Conservation (phyloP, 2,113 vertebrate genomes). For the Etheostoma cragini region DNA sequence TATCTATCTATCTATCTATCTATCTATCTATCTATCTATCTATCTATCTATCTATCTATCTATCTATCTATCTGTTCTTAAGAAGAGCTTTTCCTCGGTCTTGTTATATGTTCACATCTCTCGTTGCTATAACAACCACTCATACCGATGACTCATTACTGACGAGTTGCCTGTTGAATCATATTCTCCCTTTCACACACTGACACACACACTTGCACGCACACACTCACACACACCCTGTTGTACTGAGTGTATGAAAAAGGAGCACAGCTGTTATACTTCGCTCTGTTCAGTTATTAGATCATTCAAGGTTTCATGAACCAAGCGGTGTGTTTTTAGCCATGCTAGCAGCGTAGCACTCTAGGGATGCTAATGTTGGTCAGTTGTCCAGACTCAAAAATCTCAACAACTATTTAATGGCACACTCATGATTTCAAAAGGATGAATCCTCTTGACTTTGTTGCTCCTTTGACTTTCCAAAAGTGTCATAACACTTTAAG, state of each 20-base stretch:
- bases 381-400: not conserved
- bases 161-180: constrained; percentile 54
- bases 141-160: constrained; percentile 73
- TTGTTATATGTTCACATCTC: constrained; percentile 28
- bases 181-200: constrained; percentile 44
- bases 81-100: not conserved
- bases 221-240: constrained; percentile 26
- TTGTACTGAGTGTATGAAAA: constrained; percentile 34
- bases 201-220: constrained; percentile 11
- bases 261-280: constrained; percentile 50
- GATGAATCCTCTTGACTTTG: not conserved
- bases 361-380: too few relatives aligned
- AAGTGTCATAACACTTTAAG: too few relatives aligned
- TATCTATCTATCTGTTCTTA: not conserved
- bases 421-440: not conserved
- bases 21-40: not conserved
- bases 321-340: not conserved
- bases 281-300: constrained; percentile 14
- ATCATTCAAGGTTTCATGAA: constrained; percentile 3
- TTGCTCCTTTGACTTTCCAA: too few relatives aligned
- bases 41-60: not conserved
- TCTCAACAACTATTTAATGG: not conserved
- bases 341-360: not conserved
- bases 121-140: constrained; percentile 64
- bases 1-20: not conserved